These are phyloP conservation scores for Gallinago solitaria DNA, from an alignment of 2,797 vertebrate species.

Conservation along the genomic window DNA sequence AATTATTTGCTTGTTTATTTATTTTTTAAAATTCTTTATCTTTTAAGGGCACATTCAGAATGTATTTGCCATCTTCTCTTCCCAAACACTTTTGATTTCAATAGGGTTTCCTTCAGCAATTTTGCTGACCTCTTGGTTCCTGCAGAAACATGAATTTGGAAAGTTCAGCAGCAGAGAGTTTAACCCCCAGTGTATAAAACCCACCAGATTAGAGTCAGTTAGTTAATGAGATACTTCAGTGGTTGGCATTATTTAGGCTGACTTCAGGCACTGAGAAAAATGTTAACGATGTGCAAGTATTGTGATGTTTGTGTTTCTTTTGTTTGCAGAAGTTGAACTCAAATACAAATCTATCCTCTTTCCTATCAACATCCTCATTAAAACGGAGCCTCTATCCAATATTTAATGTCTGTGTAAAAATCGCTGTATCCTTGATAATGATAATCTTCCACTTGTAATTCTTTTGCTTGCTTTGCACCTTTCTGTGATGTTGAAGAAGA, in stretches of 20 bases:
- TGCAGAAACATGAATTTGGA: neutral
- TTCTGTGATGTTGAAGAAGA: neutral
- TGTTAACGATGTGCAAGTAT: neutral
- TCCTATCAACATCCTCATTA: neutral
- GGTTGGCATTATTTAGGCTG: slow-evolving; percentile 16
- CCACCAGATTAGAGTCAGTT: slow-evolving; percentile 30
- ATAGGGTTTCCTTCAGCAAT: slow-evolving; percentile 16
- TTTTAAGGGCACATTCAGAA: neutral
- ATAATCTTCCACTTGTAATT: neutral
- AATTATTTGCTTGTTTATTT: neutral
- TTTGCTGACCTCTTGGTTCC: slow-evolving; percentile 14
- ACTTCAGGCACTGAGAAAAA: slow-evolving; percentile 44
- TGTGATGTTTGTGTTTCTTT: neutral
- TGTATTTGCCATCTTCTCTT: neutral
- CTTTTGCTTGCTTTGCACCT: neutral
- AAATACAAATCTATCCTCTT: neutral
- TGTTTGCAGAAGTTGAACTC: slow-evolving; percentile 35
- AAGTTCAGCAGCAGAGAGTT: slow-evolving; percentile 24
- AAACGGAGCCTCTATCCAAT: neutral
- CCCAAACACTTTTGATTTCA: neutral
- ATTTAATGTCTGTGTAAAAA: neutral
- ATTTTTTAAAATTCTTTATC: neutral
- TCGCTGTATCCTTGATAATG: neutral
- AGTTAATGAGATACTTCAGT: slow-evolving; percentile 49
- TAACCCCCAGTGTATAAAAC: slow-evolving; percentile 3